phyloP scores from a whole-genome alignment of 1,140 invertebrate genomes.

The Drosophila parabipectinata region DNA sequence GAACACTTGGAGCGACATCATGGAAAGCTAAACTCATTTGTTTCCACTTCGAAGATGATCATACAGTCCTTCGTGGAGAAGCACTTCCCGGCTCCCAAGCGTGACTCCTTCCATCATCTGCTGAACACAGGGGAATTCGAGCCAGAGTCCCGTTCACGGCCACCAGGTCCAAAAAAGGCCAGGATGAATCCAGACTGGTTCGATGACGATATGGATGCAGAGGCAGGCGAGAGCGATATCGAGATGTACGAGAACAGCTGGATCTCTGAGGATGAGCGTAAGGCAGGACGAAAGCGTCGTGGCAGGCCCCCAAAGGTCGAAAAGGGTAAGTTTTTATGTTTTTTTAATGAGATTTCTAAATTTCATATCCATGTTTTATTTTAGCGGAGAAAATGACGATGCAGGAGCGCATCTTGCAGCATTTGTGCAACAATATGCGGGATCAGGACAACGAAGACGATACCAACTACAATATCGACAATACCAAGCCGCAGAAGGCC shows the following conservation, averaged over 20 bases:
- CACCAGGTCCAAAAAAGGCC: conserved; percentile 17
- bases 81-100: conserved; percentile 97
- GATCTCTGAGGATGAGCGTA: conserved; percentile 88
- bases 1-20: conserved; percentile 97
- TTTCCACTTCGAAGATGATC: conserved; percentile 98
- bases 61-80: conserved; percentile 97
- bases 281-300: conserved; percentile 84
- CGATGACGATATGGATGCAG: conserved; percentile 56
- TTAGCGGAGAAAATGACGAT: conserved; percentile 53
- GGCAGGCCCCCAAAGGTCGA: conserved; percentile 85
- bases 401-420: conserved; percentile 61
- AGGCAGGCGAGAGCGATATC: conserved; percentile 56
- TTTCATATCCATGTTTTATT: too few species aligned
- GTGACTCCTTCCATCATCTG: conserved; percentile 89
- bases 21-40: conserved; percentile 97
- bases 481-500: neutral
- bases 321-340: conserved; percentile 62
- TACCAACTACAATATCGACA: neutral
- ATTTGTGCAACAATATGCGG: conserved; percentile 51
- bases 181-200: conserved; percentile 35
- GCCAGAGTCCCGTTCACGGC: conserved; percentile 54
- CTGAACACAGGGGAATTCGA: conserved; percentile 70
- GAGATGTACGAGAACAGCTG: conserved; percentile 64
- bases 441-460: conserved; percentile 14
- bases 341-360: neutral